A percentile compares a stretch with the other conserved stretches of the same genome.
Evolutionary conservation across 2,888 invertebrate species (phyloP).

Genomic region (Nymphalis urticae): DNA sequence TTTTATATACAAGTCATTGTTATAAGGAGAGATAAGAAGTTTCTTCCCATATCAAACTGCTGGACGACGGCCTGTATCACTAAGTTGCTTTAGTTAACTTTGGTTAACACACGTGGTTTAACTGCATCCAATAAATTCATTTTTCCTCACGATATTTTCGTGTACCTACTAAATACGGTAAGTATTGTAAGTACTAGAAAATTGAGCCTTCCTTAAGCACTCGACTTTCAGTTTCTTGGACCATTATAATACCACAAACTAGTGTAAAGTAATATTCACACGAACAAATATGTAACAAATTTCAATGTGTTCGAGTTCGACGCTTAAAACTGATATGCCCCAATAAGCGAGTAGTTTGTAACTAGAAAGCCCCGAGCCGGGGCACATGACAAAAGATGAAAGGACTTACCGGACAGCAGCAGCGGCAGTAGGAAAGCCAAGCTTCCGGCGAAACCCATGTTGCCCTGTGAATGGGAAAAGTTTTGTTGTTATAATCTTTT

Average conservation of each 20-base stretch:
- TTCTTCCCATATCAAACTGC: too few relatives aligned
- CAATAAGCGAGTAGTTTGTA: constrained; percentile 6
- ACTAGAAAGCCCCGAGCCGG: constrained; percentile 13
- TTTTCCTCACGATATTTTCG: too few relatives aligned
- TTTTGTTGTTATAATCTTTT: neutral
- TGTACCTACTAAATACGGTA: too few relatives aligned
- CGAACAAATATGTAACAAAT: neutral
- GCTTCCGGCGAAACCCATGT: constrained; percentile 38
- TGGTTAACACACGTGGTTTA: too few relatives aligned
- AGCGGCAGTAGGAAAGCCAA: constrained; percentile 42
- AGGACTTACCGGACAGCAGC: constrained; percentile 44
- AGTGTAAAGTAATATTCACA: neutral
- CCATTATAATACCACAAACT: neutral
- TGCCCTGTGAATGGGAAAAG: constrained; percentile 28
- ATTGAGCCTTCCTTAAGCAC: too few relatives aligned
- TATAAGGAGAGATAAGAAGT: too few relatives aligned
- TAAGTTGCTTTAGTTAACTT: too few relatives aligned
- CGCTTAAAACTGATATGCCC: constrained; percentile 5
- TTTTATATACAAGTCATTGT: too few relatives aligned
- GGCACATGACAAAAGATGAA: constrained; percentile 25
- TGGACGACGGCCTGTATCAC: too few relatives aligned
- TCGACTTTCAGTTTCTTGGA: neutral
- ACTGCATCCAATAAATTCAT: too few relatives aligned
- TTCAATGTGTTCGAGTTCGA: neutral
- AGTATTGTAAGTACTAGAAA: too few relatives aligned